Conservation (phyloP, 1,140 invertebrate species). For the Chironomus tepperi region DNA sequence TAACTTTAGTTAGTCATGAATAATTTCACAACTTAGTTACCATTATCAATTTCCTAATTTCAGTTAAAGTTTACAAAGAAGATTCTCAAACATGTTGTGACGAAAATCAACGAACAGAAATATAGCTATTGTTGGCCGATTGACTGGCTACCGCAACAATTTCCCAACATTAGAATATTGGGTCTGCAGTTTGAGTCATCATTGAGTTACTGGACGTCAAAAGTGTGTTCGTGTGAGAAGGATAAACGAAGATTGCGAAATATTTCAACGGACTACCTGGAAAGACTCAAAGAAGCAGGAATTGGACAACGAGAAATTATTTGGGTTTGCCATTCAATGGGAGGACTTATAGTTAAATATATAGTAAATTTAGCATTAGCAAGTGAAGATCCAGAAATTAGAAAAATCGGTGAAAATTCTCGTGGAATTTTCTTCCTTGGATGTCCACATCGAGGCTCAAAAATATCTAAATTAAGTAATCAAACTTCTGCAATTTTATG, state of each 20-base stretch:
- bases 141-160: conserved; percentile 66
- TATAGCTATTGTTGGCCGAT: conserved; percentile 65
- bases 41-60: no score
- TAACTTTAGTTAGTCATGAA: neutral
- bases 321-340: conserved; percentile 77
- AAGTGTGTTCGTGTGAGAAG: conserved; percentile 42
- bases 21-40: no score
- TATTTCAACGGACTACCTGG: conserved; percentile 50
- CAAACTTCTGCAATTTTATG: conserved; percentile 48
- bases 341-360: conserved; percentile 67
- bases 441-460: conserved; percentile 62
- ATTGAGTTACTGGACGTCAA: conserved; percentile 38
- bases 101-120: conserved; percentile 35
- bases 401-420: conserved; percentile 50
- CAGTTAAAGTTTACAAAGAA: neutral
- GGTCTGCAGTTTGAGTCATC: conserved; percentile 39
- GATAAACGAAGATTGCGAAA: conserved; percentile 45
- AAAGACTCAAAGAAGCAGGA: conserved; percentile 52
- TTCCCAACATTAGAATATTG: conserved; percentile 38
- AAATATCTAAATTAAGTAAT: conserved; percentile 49
- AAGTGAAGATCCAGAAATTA: conserved; percentile 43
- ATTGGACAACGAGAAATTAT: conserved; percentile 58
- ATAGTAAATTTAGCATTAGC: conserved; percentile 52
- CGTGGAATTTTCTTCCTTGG: conserved; percentile 64
- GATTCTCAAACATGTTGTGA: conserved; percentile 32